Evolutionary conservation across 2,888 invertebrate genomes (phyloP).

Genomic region (Celastrina argiolus): DNA sequence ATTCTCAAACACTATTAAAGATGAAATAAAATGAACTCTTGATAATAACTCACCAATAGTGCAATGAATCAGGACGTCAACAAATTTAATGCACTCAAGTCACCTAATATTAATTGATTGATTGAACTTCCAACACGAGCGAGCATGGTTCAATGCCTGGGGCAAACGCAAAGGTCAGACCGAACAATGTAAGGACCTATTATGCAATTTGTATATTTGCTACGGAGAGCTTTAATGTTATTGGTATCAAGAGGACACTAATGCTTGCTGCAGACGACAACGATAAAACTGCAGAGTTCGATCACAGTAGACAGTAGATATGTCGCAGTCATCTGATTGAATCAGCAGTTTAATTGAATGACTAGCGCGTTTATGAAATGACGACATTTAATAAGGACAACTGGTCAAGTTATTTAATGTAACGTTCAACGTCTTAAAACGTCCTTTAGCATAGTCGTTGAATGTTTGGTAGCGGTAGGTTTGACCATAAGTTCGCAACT

Average conservation of each 20-base stretch:
- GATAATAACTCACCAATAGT: neutral
- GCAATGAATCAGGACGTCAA: neutral
- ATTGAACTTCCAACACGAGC: conserved; percentile 19
- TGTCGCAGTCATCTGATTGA: too few relatives aligned
- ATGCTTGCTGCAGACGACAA: neutral
- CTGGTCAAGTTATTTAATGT: too few relatives aligned
- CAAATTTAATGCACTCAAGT: conserved; percentile 2
- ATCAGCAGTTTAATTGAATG: too few relatives aligned
- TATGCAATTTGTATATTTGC: neutral
- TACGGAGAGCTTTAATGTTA: neutral
- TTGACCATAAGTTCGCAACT: too few relatives aligned
- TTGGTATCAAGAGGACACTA: neutral
- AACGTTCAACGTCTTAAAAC: too few relatives aligned
- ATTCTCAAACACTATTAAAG: too few relatives aligned
- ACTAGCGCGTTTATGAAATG: too few relatives aligned
- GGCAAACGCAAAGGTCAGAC: conserved; percentile 13
- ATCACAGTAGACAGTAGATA: too few relatives aligned
- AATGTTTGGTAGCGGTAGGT: too few relatives aligned
- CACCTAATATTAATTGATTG: conserved; percentile 17
- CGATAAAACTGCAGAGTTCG: too few relatives aligned
- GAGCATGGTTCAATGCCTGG: neutral
- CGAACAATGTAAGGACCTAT: conserved; percentile 1
- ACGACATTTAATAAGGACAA: too few relatives aligned
- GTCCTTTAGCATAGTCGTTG: too few relatives aligned
- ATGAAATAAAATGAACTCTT: neutral